Base-by-base conservation (phyloP, 64 coral and sea anemone genomes). In the Montipora cactus region DNA sequence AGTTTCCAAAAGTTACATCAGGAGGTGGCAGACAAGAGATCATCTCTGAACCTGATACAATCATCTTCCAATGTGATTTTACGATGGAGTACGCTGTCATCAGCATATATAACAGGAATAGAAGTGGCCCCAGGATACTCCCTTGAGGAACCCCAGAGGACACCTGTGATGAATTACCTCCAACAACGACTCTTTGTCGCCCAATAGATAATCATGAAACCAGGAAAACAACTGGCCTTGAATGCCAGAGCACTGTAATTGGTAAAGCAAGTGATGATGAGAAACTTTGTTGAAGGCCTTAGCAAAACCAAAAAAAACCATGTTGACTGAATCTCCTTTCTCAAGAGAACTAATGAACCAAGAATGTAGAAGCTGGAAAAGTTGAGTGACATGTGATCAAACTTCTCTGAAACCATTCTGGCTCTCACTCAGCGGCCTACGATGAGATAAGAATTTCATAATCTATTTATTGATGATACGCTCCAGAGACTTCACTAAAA, bases 301-400 rank as follows among this genome's bases (percentile, higher is more conserved):
- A 18, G 67, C 67, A 69, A 69, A 69, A 69, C 16, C 13, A 5
- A 14, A 15, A 69, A 69, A 69, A 20, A 69, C 7, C 37, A 69
- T 15, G 13, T 14, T 15, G 8, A 69, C 67, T 21, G 67, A 69
- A 20, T 14, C 13, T 15, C 16, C 6, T 5, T 55, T 55, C 52
- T 55, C 52, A 55, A 55, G 52, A 10, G 52, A 7, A 55, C 52
- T 55, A 37, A 37, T 37, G 67, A 15, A 69, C 67, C 67, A 21
- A 15, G 76, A 78, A 44, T 78, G 76, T 78, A 78, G 76, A 44
- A 78, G 76, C 44, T 48, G 44, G 18, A 78, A 46, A 47, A 78
- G 47, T 78, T 78, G 52, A 10, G 52, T 55, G 10, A 78, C 76
- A 49, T 46, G 49, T 13, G 44, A 78, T 49, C 76, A 44, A 48